Base-by-base conservation (phyloP, 2,797 vertebrate genomes). In the Graptemys geographica region DNA sequence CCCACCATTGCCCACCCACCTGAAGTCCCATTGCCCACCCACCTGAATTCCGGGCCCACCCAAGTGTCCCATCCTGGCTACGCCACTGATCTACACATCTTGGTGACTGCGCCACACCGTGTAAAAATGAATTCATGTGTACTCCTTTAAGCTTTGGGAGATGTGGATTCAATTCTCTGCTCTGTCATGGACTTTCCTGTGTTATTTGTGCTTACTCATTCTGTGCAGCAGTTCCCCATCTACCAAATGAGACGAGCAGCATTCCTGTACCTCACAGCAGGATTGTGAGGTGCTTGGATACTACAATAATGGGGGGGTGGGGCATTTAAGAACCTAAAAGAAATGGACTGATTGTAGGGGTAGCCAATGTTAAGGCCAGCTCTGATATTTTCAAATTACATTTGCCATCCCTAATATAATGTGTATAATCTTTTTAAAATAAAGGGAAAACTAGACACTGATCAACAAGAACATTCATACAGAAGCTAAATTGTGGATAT, bases 401-500 rank as follows among this genome's bases (percentile, higher is more conserved):
- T 92, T 72, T 83, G 74, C 44, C 79, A 44, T 90, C 49, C 41
- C 10, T 52, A 41, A 0, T 87, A 86, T 72, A 83, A 87, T 62
- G 27, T 56, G 59, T 4, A 19, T 1, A 79, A 33, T 23, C 31
- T 51, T 94, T 91, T 88, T 79, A 79, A 91, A 96, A 96, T 92
- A 69, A 78, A 86, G 90, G 84, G 31, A 37, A 41, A 88, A 95
- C 89, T 85, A 47, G 78, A 87, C 31, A 49, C 89, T 49, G 84
- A 83, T 84, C 96, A 79, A 82, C 86, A 80, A 83, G 62, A 97
- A 81, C 52, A 91, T 74, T 93, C 90, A 94, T 93, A 91, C n/a
- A 94, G 84, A 89, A 96, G 88, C 95, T 96, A 86, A 92, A 95
- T 95, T 89, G 86, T 96, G 90, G 95, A 96, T 96, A 91, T 96